phyloP scores from a whole-genome alignment of 1,140 invertebrate genomes.

The Drosophila pachea region DNA sequence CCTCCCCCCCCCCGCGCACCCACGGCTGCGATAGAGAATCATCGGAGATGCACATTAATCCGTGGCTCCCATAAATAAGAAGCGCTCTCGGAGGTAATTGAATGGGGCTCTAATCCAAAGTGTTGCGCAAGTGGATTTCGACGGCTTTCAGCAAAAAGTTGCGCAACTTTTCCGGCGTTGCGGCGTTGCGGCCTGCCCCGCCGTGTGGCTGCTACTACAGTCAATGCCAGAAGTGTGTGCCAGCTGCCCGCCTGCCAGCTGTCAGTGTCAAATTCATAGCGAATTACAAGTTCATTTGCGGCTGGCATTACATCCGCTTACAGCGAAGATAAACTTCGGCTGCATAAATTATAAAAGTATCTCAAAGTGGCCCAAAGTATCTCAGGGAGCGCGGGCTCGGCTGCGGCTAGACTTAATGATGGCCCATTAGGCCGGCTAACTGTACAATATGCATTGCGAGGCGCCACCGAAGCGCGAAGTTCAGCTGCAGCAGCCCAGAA shows the following conservation, averaged over 20 bases:
- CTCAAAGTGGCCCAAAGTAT: neutral
- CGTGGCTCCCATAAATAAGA: neutral
- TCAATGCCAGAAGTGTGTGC: conserved; percentile 36
- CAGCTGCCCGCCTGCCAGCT: conserved; percentile 42
- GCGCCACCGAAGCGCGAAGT: conserved; percentile 59
- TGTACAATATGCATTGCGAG: conserved; percentile 60
- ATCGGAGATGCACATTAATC: too few species aligned
- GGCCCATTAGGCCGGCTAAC: conserved; percentile 56
- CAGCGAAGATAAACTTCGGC: conserved; percentile 28
- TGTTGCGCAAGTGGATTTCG: conserved; percentile 21
- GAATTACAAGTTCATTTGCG: conserved; percentile 75
- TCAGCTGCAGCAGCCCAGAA: conserved; percentile 17
- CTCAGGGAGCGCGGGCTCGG: neutral
- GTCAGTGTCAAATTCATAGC: conserved; percentile 73
- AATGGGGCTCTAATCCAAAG: conserved; percentile 12
- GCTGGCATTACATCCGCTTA: conserved; percentile 69
- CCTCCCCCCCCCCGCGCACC: neutral
- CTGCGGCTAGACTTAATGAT: conserved; percentile 63
- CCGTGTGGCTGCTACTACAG: conserved; percentile 14
- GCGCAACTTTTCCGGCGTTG: conserved; percentile 7
- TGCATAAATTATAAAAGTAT: conserved; percentile 58
- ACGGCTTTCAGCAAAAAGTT: conserved; percentile 12
- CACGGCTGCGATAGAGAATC: too few species aligned
- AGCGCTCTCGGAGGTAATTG: neutral
- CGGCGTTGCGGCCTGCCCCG: too few species aligned